phyloP scores from a whole-genome alignment of 2,888 invertebrate genomes.

The Poecilus cupreus region DNA sequence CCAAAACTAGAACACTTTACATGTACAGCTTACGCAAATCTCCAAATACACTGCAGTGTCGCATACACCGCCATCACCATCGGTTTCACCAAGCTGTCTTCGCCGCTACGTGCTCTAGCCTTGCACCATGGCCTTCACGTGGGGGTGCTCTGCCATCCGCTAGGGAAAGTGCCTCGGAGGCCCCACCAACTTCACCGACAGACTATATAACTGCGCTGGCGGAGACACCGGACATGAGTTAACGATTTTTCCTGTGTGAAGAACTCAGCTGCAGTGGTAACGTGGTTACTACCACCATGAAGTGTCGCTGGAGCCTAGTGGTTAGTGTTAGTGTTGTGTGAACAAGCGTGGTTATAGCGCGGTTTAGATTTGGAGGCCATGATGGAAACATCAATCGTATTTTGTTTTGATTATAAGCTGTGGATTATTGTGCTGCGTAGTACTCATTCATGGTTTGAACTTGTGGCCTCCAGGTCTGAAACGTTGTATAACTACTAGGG shows the following conservation, averaged over 20 bases:
- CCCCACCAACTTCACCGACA: slow-evolving; percentile 29
- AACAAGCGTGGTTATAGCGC: background rate
- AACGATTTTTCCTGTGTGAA: slow-evolving; percentile 67
- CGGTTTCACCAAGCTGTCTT: background rate
- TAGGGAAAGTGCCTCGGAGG: slow-evolving; percentile 42
- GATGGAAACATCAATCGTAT: too few species aligned
- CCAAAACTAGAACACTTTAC: too few species aligned
- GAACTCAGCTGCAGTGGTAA: slow-evolving; percentile 29
- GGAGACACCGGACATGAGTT: slow-evolving; percentile 65
- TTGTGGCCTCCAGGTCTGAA: too few species aligned
- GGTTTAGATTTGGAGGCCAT: slow-evolving; percentile 15
- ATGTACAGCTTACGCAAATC: background rate
- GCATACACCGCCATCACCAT: background rate
- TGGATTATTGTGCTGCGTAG: too few species aligned
- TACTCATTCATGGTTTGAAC: too few species aligned
- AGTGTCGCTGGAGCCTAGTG: slow-evolving; percentile 78
- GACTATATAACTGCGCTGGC: slow-evolving; percentile 48
- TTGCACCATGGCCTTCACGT: slow-evolving; percentile 55
- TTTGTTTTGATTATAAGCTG: too few species aligned
- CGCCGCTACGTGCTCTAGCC: slow-evolving; percentile 18
- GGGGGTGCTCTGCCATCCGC: slow-evolving; percentile 27
- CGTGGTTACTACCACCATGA: slow-evolving; percentile 73
- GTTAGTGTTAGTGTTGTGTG: slow-evolving; percentile 72
- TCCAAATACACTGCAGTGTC: background rate
- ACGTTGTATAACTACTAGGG: too few species aligned